Base-by-base conservation (phyloP, 2,797 vertebrate species). In the Ispidina picta region DNA sequence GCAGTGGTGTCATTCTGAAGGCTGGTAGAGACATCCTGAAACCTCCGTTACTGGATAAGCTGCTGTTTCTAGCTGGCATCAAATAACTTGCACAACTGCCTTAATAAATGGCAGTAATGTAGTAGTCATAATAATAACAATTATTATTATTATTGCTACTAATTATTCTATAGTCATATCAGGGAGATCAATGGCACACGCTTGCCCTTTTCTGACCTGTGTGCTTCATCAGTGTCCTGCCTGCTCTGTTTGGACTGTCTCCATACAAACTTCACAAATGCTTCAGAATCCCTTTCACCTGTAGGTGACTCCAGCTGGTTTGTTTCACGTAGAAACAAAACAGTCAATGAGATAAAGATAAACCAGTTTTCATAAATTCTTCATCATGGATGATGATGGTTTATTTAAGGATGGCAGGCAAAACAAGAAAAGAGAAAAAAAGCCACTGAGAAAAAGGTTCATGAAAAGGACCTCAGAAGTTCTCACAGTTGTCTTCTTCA, bases 191-290 rank as follows among this genome's bases (percentile, higher is more conserved):
- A 56, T 49, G 66, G 33, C 71, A 52, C 0, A 0, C 10, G 28
- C 0, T 0, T 37, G 26, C 9, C 39, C 43, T 37, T 37, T 25
- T 35, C 28, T 66, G 56, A 44, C 23, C 3, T 0, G 7, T 3
- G 0, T 6, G 18, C 56, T 59, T 44, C 49, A 37, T 52, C 77
- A 1, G 0, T 54, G 15, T 79, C 28, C n/a, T 66, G 48, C 54
- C 41, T 15, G 35, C 3, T 1, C 1, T 43, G 13, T 74, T 80
- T 64, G 54, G 41, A 33, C 31, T 52, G 51, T 3, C 14, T 13
- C 48, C n/a, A 21, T 66, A 62, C 5, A 49, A 59, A 68, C 60
- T 8, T 78, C 58, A 56, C 23, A 31, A 8, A 17, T 26, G 29
- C 51, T 39, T 89, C 23, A 14, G 59, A 72, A 62, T 43, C 31